A percentile compares a stretch with the other conserved stretches of the same genome.
Conservation (phyloP, 2,888 invertebrate species). For the Zygogramma bicolorata region DNA sequence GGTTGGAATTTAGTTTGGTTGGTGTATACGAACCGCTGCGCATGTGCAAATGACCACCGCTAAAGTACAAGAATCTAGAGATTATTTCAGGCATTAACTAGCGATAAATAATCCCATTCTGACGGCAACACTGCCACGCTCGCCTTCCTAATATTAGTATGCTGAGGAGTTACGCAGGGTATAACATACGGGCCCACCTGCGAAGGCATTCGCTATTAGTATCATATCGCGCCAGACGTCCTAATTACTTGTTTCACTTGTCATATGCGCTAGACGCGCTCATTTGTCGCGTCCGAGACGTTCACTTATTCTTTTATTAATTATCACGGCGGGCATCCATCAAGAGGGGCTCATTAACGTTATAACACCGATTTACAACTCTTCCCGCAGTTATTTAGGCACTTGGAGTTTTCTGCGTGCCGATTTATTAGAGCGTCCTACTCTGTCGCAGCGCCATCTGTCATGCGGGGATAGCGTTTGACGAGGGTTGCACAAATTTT, state of each 20-base stretch:
- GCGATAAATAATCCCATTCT: too few species aligned
- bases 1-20: too few species aligned
- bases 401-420: conserved; percentile 56
- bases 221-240: conserved; percentile 52
- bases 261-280: conserved; percentile 59
- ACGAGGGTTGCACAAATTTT: conserved; percentile 18
- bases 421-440: conserved; percentile 59
- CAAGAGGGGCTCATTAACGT: conserved; percentile 62
- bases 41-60: too few species aligned
- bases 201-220: conserved; percentile 60
- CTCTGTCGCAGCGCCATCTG: conserved; percentile 24
- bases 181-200: conserved; percentile 63
- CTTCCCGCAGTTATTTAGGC: conserved; percentile 56
- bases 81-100: too few species aligned
- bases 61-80: too few species aligned
- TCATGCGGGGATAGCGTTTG: not conserved
- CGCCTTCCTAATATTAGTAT: conserved; percentile 60
- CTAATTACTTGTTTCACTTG: conserved; percentile 60
- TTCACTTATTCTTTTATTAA: conserved; percentile 61
- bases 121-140: not conserved
- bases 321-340: conserved; percentile 61
- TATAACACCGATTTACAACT: conserved; percentile 63
- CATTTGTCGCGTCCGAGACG: conserved; percentile 59
- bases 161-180: conserved; percentile 48
- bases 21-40: too few species aligned